Base-by-base conservation (phyloP, 2,888 invertebrate species). In the Drosophila helvetica region DNA sequence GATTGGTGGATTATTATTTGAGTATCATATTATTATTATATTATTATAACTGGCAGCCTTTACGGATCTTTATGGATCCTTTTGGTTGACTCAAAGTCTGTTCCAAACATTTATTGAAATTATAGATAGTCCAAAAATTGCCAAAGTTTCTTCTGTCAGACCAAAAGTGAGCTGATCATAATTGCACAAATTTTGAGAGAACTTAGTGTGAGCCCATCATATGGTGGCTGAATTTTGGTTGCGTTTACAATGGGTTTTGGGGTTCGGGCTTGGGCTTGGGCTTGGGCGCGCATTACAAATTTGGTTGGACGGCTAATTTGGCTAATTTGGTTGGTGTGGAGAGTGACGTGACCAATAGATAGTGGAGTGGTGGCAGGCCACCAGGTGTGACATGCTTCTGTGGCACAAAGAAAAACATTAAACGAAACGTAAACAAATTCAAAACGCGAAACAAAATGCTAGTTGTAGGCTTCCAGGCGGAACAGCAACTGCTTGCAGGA, bases 401-500 rank as follows among this genome's bases (percentile, higher is more conserved):
- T 38, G 33, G 27, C n/a, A 18, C 22, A 25, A 10, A 25, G 45
- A 38, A 54, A 60, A n/a, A 22, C n/a, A 25, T 15, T 38, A 27
- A 57, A 59, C 27, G 6, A 25, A 43, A 27, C 12, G n/a, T n/a
- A n/a, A 38, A 38, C 7, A n/a, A 38, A n/a, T 38, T 38, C 2
- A 15, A 45, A 38, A 38, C n/a, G 15, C 30, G 18, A 60, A 19
- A 22, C 15, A 17, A 3, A 43, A 9, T 7, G 6, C 22, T 42
- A 30, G 3, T 43, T 7, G 33, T 50, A 58, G 1, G 22, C 55
- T 3, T 64, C 58, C 8, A 85, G 56, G 15, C 84, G 81, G 1
- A 52, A 42, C 15, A 84, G 33, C 25, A 85, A 25, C 46, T 72
- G 72, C 2, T 75, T 68, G 58, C 70, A 79, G 54, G 78, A 67